Conservation (phyloP, 2,888 invertebrate species). For the Tetragonisca angustula region DNA sequence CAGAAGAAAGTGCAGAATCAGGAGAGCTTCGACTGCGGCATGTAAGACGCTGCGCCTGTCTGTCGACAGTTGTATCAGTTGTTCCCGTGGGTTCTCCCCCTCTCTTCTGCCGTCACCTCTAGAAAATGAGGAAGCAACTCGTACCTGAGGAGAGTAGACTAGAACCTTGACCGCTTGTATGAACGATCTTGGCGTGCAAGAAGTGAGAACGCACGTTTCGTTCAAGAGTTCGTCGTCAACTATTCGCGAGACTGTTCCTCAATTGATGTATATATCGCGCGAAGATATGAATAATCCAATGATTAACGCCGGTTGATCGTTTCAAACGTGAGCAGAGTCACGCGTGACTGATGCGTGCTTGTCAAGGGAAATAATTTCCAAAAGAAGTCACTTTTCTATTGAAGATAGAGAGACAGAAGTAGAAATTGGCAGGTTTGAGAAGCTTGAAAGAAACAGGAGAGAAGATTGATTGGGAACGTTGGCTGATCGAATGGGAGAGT, state of each 20-base stretch:
- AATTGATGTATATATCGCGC: conserved; percentile 9
- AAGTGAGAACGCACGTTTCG: not conserved
- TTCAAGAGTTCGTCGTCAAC: not conserved
- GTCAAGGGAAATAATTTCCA: too few relatives aligned
- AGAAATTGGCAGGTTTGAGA: not conserved
- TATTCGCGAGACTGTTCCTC: conserved; percentile 8
- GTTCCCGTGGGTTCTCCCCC: not conserved
- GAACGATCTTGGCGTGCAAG: not conserved
- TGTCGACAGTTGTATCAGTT: not conserved
- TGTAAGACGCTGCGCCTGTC: conserved; percentile 82
- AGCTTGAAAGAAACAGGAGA: not conserved
- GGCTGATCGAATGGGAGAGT: not conserved
- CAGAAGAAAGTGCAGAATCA: conserved; percentile 94
- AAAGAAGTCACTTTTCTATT: too few relatives aligned
- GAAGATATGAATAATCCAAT: conserved; percentile 17
- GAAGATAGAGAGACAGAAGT: not conserved
- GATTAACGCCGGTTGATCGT: too few relatives aligned
- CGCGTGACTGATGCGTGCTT: too few relatives aligned
- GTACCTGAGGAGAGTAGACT: conserved; percentile 42
- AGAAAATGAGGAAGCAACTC: conserved; percentile 14
- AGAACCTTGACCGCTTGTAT: not conserved
- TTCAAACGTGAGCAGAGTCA: not conserved
- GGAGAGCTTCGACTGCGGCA: conserved; percentile 93
- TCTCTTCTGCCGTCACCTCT: too few relatives aligned
- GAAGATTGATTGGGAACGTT: not conserved